Evolutionary conservation across 2,113 vertebrate genomes (phyloP).

Genomic region (Crotophaga sulcirostris): DNA sequence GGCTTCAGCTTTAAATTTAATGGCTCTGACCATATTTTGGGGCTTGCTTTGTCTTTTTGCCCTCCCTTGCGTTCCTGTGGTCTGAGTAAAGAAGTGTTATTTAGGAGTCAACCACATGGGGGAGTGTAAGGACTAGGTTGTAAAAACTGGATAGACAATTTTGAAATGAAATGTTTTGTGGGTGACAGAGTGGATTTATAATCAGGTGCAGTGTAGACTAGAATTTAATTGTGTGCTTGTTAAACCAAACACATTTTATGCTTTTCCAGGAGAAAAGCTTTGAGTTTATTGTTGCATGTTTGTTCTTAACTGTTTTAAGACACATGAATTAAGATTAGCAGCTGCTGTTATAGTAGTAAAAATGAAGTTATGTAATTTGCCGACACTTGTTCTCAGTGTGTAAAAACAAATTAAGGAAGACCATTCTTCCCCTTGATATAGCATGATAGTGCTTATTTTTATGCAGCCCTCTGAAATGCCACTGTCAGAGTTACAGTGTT

Average conservation of each 20-base stretch:
- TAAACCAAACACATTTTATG: neutral
- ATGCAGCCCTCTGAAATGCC: neutral
- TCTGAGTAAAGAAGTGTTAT: neutral
- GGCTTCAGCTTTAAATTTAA: neutral
- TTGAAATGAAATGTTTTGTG: neutral
- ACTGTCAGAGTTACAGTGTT: neutral
- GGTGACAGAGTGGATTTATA: neutral
- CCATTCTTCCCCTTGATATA: neutral
- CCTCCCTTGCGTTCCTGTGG: neutral
- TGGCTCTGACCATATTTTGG: neutral
- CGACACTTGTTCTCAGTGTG: neutral
- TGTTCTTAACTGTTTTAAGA: neutral
- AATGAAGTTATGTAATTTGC: neutral
- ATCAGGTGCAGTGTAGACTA: neutral
- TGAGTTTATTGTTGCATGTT: neutral
- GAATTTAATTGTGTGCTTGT: neutral
- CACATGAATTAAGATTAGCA: neutral
- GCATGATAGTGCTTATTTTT: neutral
- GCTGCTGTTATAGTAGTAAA: neutral
- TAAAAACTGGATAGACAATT: neutral
- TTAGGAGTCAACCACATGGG: slow-evolving; percentile 6
- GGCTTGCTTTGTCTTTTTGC: neutral
- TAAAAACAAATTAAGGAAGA: neutral
- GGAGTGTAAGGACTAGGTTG: slow-evolving; percentile 21
- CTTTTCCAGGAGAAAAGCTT: neutral